Base-by-base conservation (phyloP, 2,888 invertebrate genomes). In the Cremastinae sp. region DNA sequence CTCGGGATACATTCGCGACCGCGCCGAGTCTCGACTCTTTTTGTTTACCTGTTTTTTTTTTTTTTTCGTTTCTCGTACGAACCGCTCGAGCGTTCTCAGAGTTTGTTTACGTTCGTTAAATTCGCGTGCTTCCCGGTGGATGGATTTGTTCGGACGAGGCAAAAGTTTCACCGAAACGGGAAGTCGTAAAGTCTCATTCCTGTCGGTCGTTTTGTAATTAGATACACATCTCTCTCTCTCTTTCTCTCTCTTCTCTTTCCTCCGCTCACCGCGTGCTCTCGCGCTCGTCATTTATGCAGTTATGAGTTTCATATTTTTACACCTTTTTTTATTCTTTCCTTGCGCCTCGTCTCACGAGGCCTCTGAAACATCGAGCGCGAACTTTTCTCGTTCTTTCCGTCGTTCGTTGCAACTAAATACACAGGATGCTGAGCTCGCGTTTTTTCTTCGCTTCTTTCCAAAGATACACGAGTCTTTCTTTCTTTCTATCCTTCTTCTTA, bases 101-200 rank as follows among this genome's bases (percentile, higher is more conserved):
- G 10, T 18, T 45, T 14, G 3, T 59, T 28, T 0, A 2, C 41
- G 22, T 45, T 4, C 28, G 0, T 20, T 59, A 5, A 28, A 45
- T 1, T 9, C 16, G 9, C 10, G 20, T 14, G 20, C 8, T 14
- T 22, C 14, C 5, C 28, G 47, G 18, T 34, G 16, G 16, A 10
- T 36, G 66, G 20, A 36, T 43, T 14, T 51, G 49, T 53, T 41
- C 36, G 16, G 51, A 51, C 49, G 41, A 51, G 47, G 18, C 28
- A 58, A 58, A 51, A 45, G 20, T 22, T 58, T 69, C 45, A 43
- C 53, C 65, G 75, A 65, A 71, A 71, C 65, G 59, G 71, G 70
- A 75, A 75, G 75, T 75, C 61, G 43, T 75, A 75, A 75, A 75
- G 47, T 58, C 54, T 53, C 41, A 34, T 61, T 70, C 59, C 36